phyloP scores from a whole-genome alignment of 2,797 vertebrate genomes.

The Spinibarbus caldwelli region DNA sequence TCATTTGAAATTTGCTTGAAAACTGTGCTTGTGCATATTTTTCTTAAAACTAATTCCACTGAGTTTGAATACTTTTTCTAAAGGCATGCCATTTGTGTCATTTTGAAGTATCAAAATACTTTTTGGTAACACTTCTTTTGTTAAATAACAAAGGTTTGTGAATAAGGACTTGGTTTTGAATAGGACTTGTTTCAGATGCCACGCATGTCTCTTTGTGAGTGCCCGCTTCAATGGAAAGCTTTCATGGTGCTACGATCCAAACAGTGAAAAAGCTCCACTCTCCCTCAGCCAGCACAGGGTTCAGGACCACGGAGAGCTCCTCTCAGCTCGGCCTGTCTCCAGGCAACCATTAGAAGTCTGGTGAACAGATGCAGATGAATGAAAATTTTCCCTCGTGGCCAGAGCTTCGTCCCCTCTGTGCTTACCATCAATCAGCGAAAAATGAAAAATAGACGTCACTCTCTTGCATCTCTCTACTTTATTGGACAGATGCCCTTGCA shows the following conservation, averaged over 20 bases:
- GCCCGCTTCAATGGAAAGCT: slow-evolving; percentile 52
- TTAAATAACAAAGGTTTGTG: background rate
- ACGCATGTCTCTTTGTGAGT: slow-evolving; percentile 22
- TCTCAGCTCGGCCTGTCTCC: slow-evolving; percentile 43
- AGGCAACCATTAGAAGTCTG: slow-evolving; percentile 56
- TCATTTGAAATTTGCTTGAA: background rate
- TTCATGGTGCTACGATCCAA: slow-evolving; percentile 45
- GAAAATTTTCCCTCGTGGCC: slow-evolving; percentile 27
- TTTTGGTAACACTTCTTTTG: background rate
- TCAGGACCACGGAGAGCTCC: slow-evolving; percentile 59
- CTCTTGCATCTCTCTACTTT: background rate
- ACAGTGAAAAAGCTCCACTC: slow-evolving; percentile 44
- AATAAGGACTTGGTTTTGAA: slow-evolving; percentile 38
- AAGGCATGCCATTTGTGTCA: background rate
- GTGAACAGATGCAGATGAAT: slow-evolving; percentile 52
- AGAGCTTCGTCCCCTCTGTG: slow-evolving; percentile 13
- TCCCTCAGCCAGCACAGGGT: slow-evolving; percentile 45
- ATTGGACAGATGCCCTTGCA: slow-evolving; percentile 40
- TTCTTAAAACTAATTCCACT: background rate
- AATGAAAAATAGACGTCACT: background rate
- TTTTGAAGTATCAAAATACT: background rate
- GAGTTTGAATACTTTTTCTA: background rate
- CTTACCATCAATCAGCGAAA: background rate
- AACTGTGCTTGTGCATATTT: background rate
- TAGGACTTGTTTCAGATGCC: slow-evolving; percentile 39